phyloP scores from a whole-genome alignment of 2,113 vertebrate species.

The Onychostoma macrolepis region DNA sequence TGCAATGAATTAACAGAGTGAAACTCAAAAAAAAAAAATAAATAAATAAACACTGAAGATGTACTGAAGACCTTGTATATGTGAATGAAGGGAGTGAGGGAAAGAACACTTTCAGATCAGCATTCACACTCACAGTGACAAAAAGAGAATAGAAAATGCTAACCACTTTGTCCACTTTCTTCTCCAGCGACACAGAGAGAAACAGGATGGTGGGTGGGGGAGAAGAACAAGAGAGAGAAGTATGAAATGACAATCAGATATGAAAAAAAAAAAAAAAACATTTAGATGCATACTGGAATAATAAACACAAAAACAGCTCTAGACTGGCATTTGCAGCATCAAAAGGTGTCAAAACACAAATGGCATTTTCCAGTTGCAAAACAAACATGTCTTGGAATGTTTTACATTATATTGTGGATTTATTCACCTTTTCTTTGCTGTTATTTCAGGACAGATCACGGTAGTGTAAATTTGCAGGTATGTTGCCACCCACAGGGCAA shows the following conservation, averaged over 20 bases:
- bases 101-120: background rate
- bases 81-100: background rate
- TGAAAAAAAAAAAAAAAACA: slow-evolving; percentile 14
- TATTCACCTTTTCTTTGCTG: background rate
- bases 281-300: slow-evolving; percentile 1
- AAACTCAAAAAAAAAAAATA: background rate
- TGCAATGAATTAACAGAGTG: background rate
- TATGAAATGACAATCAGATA: slow-evolving; percentile 14
- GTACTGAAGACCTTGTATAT: background rate
- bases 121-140: background rate
- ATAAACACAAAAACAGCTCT: background rate
- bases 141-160: slow-evolving; percentile 27
- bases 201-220: background rate
- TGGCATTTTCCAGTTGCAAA: background rate
- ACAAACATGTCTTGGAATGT: background rate
- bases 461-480: slow-evolving; percentile 23
- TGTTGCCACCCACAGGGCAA: slow-evolving; percentile 45
- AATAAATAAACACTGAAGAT: background rate
- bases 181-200: slow-evolving; percentile 41
- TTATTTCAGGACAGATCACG: background rate
- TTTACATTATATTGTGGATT: background rate
- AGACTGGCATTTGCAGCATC: background rate
- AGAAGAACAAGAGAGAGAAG: slow-evolving; percentile 11
- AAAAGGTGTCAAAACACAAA: background rate
- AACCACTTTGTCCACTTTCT: slow-evolving; percentile 55